These are phyloP conservation scores for Tragelaphus imberbis DNA, from an alignment of 2,113 vertebrate species.

Conservation along the genomic window DNA sequence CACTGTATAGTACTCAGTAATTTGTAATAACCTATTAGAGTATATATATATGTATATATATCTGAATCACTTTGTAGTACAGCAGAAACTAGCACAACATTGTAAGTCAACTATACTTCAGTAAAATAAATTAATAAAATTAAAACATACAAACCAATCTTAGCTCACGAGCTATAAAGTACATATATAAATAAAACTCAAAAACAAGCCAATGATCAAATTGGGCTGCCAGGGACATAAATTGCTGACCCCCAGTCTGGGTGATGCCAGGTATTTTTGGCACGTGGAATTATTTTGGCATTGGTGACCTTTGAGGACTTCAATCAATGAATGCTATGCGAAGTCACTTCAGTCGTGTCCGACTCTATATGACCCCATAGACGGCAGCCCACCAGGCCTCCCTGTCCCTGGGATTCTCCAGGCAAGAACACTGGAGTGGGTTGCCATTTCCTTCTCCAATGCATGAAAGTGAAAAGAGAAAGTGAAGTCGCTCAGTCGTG, in stretches of 20 bases:
- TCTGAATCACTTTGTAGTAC: neutral
- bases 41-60: neutral
- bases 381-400: too few species aligned
- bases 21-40: neutral
- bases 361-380: too few species aligned
- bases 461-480: too few species aligned
- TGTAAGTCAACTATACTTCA: neutral
- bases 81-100: neutral
- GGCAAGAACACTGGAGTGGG: too few species aligned
- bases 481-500: too few species aligned
- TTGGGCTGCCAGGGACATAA: neutral
- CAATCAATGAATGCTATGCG: too few species aligned
- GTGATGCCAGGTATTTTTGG: neutral
- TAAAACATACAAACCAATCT: neutral
- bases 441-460: too few species aligned
- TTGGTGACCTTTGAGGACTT: neutral
- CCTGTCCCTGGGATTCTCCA: too few species aligned
- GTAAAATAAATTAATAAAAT: neutral
- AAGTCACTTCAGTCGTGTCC: too few species aligned
- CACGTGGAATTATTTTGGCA: neutral
- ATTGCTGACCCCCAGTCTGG: neutral
- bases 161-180: neutral
- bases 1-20: neutral
- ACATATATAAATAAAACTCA: neutral
- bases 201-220: neutral